Percentiles rank a stretch among this genome's conserved stretches.
These are phyloP conservation scores for Platycercus adscitus DNA, from an alignment of 2,113 vertebrate species.

Conservation along the genomic window DNA sequence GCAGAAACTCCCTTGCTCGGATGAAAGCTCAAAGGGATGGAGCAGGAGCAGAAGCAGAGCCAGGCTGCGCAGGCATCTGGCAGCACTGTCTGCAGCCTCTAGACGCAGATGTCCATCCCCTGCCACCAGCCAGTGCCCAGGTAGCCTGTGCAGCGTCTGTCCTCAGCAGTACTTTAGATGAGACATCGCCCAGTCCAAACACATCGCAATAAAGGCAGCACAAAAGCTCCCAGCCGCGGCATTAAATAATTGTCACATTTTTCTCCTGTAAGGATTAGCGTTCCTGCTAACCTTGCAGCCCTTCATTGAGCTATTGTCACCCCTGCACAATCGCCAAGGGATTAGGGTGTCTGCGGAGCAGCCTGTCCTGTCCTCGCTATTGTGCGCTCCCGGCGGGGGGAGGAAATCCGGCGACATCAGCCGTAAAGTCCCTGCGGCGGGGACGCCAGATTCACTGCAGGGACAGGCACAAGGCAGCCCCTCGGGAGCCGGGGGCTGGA, in stretches of 20 bases:
- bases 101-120: fast-evolving
- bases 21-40: neutral
- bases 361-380: slow-evolving; percentile 74
- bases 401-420: slow-evolving; percentile 68
- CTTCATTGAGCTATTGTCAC: slow-evolving; percentile 67
- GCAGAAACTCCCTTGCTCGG: neutral
- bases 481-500: neutral
- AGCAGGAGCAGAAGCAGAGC: neutral
- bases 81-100: neutral
- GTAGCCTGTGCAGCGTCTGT: neutral
- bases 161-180: neutral
- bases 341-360: slow-evolving; percentile 79
- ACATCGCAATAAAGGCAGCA: neutral
- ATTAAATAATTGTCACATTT: slow-evolving; percentile 71
- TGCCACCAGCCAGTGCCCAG: neutral
- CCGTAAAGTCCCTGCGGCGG: slow-evolving; percentile 3
- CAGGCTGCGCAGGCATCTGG: neutral
- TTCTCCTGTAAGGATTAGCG: slow-evolving; percentile 71
- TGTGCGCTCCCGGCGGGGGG: slow-evolving; percentile 55
- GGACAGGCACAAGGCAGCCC: slow-evolving; percentile 2
- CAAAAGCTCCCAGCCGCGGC: slow-evolving; percentile 40
- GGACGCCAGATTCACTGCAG: slow-evolving; percentile 22
- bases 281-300: slow-evolving; percentile 78
- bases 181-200: slow-evolving; percentile 2
- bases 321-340: slow-evolving; percentile 67